Base-by-base conservation (phyloP, 2,113 vertebrate species). In the Ciconia maguari region DNA sequence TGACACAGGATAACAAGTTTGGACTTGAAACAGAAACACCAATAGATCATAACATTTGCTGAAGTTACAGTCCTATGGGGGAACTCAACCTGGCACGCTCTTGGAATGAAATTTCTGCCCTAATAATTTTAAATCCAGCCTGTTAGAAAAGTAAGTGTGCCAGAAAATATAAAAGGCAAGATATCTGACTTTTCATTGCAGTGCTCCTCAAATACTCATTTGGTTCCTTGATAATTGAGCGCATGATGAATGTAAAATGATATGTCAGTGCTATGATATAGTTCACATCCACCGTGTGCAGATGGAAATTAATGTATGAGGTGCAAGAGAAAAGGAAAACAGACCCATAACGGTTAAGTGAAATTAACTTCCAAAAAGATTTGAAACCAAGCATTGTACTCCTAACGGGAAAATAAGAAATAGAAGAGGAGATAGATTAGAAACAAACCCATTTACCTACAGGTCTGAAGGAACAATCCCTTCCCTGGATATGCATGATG, bases 21-120 rank as follows among this genome's bases (percentile, higher is more conserved):
- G 68, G 58, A 52, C 76, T 89, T 94, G 91, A 97, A 98, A 98
- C 92, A 98, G 96, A 97, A 96, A 96, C 36, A 78, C 71, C 92
- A 85, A n/a, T 41, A 91, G 87, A 79, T 90, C 74, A 65, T 70
- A 94, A 92, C 34, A 89, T 97, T 94, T 93, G 68, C 61, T 54
- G 41, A 92, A 97, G 94, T 95, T 94, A 95, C 94, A 71, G 79
- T 71, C 77, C 61, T 68, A 27, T 21, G 64, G 57, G 70, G 57
- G 25, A 88, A 87, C 36, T 87, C 76, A 87, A 77, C 41, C 81
- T 94, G 62, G 83, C 54, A 93, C 0, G 29, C 46, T 84, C 77
- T 74, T 58, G 49, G 41, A 97, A 94, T 58, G 26, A 89, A 93
- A 72, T 94, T 89, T 94, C 86, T 95, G 81, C 62, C 89, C 80